These are phyloP conservation scores for Dendroctonus valens DNA, from an alignment of 1,140 invertebrate genomes.

Conservation along the genomic window DNA sequence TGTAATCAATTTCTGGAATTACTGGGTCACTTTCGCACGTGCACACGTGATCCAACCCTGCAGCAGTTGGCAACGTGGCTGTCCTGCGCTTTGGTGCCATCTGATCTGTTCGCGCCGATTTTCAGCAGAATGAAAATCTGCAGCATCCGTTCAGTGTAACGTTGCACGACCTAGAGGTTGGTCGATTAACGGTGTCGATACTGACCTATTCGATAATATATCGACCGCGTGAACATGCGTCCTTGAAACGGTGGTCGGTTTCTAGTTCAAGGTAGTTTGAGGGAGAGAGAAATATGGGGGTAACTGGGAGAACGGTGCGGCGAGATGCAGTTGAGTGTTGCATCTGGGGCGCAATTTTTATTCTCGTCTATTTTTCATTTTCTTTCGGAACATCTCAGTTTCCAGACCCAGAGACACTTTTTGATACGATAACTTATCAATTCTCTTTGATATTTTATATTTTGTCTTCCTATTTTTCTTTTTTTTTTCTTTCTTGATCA, in stretches of 20 bases:
- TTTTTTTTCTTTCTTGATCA: no score
- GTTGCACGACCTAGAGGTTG: slow-evolving; percentile 12
- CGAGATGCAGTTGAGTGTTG: slow-evolving; percentile 6
- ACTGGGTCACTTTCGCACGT: slow-evolving; percentile 27
- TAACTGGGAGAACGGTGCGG: neutral
- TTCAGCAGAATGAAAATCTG: slow-evolving; percentile 23
- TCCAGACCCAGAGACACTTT: no score
- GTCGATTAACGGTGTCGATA: slow-evolving; percentile 13
- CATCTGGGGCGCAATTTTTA: slow-evolving; percentile 3
- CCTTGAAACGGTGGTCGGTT: slow-evolving; percentile 27
- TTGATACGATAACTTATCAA: no score
- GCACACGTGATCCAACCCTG: slow-evolving; percentile 22
- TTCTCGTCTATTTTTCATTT: no score
- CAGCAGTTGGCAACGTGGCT: slow-evolving; percentile 17
- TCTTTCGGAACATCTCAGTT: no score
- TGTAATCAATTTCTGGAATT: neutral
- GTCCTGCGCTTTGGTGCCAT: slow-evolving; percentile 16
- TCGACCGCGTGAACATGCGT: slow-evolving; percentile 25
- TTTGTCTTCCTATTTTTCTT: no score
- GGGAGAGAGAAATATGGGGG: slow-evolving; percentile 1
- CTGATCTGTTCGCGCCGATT: slow-evolving; percentile 28
- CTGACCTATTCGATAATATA: slow-evolving; percentile 16
- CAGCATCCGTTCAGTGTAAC: slow-evolving; percentile 20
- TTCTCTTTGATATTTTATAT: no score
- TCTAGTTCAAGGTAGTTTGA: slow-evolving; percentile 30